Conservation (phyloP, 2,113 vertebrate genomes). For the Lagopus muta region DNA sequence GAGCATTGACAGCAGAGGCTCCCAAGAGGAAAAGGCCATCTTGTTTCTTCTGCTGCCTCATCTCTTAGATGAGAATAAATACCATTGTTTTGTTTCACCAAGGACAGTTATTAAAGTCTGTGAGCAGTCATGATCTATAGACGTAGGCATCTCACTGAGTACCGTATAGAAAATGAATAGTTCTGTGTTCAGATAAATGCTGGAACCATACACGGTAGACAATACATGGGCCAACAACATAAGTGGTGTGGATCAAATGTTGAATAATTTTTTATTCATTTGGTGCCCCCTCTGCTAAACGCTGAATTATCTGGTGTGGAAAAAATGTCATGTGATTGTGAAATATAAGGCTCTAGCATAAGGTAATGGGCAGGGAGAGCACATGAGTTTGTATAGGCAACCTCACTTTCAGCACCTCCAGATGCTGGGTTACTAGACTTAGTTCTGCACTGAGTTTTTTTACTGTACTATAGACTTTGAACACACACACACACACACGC, state of each 20-base stretch:
- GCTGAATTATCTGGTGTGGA: background rate
- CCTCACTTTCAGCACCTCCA: background rate
- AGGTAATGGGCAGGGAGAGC: background rate
- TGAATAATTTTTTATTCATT: background rate
- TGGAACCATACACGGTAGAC: background rate
- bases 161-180: fast-evolving
- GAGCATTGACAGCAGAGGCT: fast-evolving
- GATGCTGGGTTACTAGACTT: background rate
- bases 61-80: background rate
- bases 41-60: background rate
- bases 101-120: background rate
- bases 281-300: background rate
- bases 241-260: background rate
- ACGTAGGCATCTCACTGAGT: background rate
- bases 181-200: background rate
- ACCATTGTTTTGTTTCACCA: background rate
- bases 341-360: background rate
- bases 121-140: background rate
- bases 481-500: background rate
- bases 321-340: background rate
- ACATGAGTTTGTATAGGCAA: background rate
- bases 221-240: background rate
- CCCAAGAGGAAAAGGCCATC: background rate
- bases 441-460: background rate
- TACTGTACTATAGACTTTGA: background rate